A percentile compares a stretch with the other conserved stretches of the same genome.
Conservation (phyloP, 2,888 invertebrate species). For the Leucophenga maculata region DNA sequence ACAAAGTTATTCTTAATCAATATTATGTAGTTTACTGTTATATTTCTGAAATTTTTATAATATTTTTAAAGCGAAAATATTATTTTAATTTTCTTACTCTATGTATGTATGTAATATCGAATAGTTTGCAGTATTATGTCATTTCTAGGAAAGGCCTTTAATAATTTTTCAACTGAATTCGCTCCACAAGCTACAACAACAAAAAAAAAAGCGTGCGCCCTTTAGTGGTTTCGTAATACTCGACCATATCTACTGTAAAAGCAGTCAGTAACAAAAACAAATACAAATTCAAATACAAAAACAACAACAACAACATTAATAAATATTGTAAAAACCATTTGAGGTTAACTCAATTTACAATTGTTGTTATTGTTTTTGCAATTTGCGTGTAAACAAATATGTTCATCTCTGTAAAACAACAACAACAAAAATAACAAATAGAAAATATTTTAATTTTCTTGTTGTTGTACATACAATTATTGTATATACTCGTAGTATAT, state of each 20-base stretch:
- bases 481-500: neutral
- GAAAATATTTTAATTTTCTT: neutral
- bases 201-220: conserved; percentile 14
- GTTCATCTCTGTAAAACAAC: neutral
- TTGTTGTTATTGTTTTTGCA: conserved; percentile 16
- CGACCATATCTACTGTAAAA: no score
- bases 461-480: neutral
- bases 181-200: neutral
- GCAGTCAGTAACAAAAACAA: conserved; percentile 19
- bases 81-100: no score
- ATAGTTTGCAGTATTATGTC: neutral
- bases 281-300: conserved; percentile 38
- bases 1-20: no score
- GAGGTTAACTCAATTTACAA: conserved; percentile 59
- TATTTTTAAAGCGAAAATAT: no score
- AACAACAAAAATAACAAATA: neutral
- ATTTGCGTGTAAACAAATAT: conserved; percentile 37
- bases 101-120: neutral
- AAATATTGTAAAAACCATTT: conserved; percentile 29
- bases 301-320: conserved; percentile 8
- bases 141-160: neutral
- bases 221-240: conserved; percentile 49
- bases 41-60: no score
- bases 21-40: no score
- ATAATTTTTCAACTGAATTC: neutral